Conservation (phyloP, 2,797 vertebrate species). For the Chaetodon trifasciatus region DNA sequence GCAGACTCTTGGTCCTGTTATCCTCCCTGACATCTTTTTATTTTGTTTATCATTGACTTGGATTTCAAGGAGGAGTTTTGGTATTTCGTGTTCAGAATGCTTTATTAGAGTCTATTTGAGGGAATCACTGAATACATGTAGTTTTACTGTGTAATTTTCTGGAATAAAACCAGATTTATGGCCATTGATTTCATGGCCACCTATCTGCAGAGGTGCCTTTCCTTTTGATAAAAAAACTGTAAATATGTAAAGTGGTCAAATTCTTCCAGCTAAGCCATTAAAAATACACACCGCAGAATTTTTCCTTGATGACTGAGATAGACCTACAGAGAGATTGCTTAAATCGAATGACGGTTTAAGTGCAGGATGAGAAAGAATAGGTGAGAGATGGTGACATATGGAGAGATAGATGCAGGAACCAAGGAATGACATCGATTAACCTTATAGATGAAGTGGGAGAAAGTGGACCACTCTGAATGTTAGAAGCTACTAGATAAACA, state of each 20-base stretch:
- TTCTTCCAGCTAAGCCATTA: not conserved
- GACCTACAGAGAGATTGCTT: not conserved
- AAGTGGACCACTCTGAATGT: not conserved
- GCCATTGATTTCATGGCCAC: not conserved
- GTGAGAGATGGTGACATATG: constrained; percentile 5
- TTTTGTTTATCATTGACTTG: constrained; percentile 2
- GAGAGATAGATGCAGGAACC: not conserved
- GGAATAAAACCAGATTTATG: not conserved
- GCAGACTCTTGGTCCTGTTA: too few species aligned
- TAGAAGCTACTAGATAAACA: constrained; percentile 21
- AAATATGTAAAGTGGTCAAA: not conserved
- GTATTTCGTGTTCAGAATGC: too few species aligned
- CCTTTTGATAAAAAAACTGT: not conserved
- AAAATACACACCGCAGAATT: not conserved
- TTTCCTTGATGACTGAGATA: not conserved
- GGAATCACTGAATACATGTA: not conserved
- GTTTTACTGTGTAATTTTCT: constrained; percentile 4
- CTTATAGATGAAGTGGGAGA: constrained; percentile 10
- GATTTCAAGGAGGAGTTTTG: too few species aligned
- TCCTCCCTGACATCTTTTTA: not conserved
- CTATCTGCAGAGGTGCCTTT: not conserved
- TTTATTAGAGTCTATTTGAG: too few species aligned
- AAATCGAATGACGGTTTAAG: constrained; percentile 16
- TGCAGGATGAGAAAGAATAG: constrained; percentile 10
- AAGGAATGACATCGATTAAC: constrained; percentile 18